These are phyloP conservation scores for Lordiphosa stackelbergi DNA, from an alignment of 1,140 invertebrate genomes.

Conservation along the genomic window DNA sequence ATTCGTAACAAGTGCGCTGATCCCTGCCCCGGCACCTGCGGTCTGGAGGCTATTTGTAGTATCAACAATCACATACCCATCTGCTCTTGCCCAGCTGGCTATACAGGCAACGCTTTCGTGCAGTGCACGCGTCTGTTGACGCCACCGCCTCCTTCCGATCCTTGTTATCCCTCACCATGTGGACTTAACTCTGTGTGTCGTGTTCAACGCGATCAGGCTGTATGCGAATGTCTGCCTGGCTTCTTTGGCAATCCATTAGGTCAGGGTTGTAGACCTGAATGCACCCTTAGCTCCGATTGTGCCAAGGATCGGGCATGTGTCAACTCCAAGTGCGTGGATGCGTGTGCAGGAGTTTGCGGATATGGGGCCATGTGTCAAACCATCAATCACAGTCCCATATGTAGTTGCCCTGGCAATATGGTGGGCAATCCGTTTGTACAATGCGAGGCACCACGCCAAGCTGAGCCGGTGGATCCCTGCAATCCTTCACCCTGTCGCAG, in stretches of 20 bases:
- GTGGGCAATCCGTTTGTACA: constrained; percentile 88
- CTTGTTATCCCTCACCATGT: constrained; percentile 86
- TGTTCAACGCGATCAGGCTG: constrained; percentile 79
- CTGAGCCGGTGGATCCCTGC: constrained; percentile 83
- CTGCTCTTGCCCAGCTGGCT: constrained; percentile 81
- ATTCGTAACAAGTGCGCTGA: constrained; percentile 81
- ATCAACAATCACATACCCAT: constrained; percentile 83
- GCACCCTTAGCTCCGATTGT: constrained; percentile 88
- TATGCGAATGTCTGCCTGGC: constrained; percentile 84
- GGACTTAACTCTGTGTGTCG: constrained; percentile 84
- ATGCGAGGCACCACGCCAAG: constrained; percentile 78
- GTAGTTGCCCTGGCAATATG: constrained; percentile 81
- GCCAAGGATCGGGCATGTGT: constrained; percentile 87
- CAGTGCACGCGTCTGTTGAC: constrained; percentile 54
- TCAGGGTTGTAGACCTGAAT: constrained; percentile 85
- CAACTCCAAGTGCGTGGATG: constrained; percentile 87
- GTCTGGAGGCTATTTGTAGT: constrained; percentile 81
- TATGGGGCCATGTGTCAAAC: constrained; percentile 81
- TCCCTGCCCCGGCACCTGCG: constrained; percentile 80
- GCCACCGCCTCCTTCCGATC: constrained; percentile 79
- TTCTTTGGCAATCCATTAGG: constrained; percentile 90
- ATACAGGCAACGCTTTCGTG: constrained; percentile 86
- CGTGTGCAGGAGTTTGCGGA: constrained; percentile 85
- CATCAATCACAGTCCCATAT: constrained; percentile 87
- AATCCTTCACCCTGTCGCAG: constrained; percentile 87